phyloP scores from a whole-genome alignment of 2,797 vertebrate species.

The Accipiter badius region DNA sequence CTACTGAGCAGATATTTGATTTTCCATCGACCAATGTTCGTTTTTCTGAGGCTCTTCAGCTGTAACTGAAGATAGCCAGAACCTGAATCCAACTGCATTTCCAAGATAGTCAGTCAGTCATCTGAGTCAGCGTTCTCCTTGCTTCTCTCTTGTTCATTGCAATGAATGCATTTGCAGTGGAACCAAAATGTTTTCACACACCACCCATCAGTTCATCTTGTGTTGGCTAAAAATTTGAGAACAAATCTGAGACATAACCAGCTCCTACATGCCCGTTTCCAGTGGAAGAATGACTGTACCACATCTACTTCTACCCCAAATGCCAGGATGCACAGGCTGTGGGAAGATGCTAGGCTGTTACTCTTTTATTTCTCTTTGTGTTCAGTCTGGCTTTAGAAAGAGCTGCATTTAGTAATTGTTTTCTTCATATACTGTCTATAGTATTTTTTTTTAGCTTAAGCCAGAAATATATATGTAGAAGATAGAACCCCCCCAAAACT shows the following conservation, averaged over 20 bases:
- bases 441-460: background rate
- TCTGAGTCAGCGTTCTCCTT: background rate
- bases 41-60: background rate
- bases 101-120: background rate
- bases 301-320: background rate
- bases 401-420: background rate
- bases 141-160: background rate
- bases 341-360: background rate
- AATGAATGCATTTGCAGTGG: background rate
- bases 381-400: background rate
- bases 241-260: background rate
- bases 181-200: background rate
- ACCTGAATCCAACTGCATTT: background rate
- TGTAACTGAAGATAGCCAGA: background rate
- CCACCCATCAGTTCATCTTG: background rate
- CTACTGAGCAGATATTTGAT: background rate
- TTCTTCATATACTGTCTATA: background rate
- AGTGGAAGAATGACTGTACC: background rate
- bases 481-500: background rate
- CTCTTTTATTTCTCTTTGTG: background rate
- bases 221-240: background rate
- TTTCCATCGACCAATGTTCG: background rate
- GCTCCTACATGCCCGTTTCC: background rate
- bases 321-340: background rate
- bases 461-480: background rate